Conservation (phyloP, 2,113 vertebrate genomes). For the Herpailurus yagouaroundi region DNA sequence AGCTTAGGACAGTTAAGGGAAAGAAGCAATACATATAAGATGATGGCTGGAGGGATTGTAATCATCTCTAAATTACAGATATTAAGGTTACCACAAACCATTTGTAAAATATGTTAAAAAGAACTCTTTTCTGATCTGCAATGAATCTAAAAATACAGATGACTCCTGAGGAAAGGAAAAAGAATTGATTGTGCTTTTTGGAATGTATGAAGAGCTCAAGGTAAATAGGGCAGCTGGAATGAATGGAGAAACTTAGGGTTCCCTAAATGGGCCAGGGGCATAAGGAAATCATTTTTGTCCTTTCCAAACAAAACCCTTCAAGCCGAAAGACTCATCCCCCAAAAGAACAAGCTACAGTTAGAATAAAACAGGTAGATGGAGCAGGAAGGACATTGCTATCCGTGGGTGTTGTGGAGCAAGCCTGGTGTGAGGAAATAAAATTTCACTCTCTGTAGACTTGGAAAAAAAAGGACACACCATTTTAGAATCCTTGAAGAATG, state of each 20-base stretch:
- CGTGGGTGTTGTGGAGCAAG: fast-evolving
- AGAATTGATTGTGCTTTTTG: background rate
- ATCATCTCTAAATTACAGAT: constrained; percentile 44
- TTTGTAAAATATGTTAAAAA: constrained; percentile 4
- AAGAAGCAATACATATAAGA: background rate
- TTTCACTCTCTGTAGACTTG: background rate
- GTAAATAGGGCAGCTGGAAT: background rate
- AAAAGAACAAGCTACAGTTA: fast-evolving
- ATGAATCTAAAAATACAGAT: constrained; percentile 11
- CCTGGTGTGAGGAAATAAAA: no score
- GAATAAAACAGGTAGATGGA: no score
- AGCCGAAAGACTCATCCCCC: fast-evolving
- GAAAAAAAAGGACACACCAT: background rate
- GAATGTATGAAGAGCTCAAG: background rate
- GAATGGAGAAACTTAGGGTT: background rate
- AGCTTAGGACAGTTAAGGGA: constrained; percentile 23
- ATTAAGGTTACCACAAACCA: background rate
- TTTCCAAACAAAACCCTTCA: background rate
- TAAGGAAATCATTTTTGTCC: background rate
- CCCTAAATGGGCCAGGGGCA: no score
- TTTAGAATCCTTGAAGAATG: background rate
- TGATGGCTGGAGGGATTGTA: background rate
- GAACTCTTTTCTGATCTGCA: background rate
- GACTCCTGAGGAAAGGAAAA: background rate
- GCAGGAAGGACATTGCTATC: fast-evolving